Conservation (phyloP, 1,140 invertebrate genomes). For the Drosophila burlai region DNA sequence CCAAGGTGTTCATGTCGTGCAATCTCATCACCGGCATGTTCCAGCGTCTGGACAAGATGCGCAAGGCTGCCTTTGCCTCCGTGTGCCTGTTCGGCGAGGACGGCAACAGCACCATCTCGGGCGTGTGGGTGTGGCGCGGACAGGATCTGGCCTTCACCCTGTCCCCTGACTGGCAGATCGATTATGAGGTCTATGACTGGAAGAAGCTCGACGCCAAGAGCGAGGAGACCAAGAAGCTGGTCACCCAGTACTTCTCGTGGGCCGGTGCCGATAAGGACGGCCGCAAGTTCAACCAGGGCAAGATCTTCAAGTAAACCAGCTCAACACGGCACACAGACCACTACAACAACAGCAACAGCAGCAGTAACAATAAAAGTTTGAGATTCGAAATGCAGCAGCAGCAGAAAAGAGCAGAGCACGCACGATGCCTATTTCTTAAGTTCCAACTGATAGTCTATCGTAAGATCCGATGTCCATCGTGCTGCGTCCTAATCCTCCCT, state of each 20-base stretch:
- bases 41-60: slow-evolving; percentile 98
- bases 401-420: background rate
- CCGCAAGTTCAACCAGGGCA: slow-evolving; percentile 98
- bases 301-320: slow-evolving; percentile 97
- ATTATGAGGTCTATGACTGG: slow-evolving; percentile 99
- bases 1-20: slow-evolving; percentile 97
- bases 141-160: slow-evolving; percentile 96
- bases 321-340: slow-evolving; percentile 17
- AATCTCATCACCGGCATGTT: slow-evolving; percentile 98
- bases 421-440: slow-evolving; percentile 64
- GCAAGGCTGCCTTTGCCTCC: slow-evolving; percentile 98
- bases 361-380: slow-evolving; percentile 49
- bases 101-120: slow-evolving; percentile 96
- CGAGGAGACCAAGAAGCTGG: slow-evolving; percentile 94
- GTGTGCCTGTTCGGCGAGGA: slow-evolving; percentile 97
- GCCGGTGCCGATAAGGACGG: slow-evolving; percentile 94
- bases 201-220: slow-evolving; percentile 95
- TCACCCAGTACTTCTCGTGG: slow-evolving; percentile 97
- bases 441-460: slow-evolving; percentile 67
- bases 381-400: slow-evolving; percentile 59
- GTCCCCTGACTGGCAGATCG: slow-evolving; percentile 96
- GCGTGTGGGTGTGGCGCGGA: slow-evolving; percentile 98
- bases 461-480: slow-evolving; percentile 50
- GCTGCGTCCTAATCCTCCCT: slow-evolving; percentile 53
- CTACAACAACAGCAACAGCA: slow-evolving; percentile 24